Conservation (phyloP, 2,888 invertebrate genomes). For the Sialis lutaria region DNA sequence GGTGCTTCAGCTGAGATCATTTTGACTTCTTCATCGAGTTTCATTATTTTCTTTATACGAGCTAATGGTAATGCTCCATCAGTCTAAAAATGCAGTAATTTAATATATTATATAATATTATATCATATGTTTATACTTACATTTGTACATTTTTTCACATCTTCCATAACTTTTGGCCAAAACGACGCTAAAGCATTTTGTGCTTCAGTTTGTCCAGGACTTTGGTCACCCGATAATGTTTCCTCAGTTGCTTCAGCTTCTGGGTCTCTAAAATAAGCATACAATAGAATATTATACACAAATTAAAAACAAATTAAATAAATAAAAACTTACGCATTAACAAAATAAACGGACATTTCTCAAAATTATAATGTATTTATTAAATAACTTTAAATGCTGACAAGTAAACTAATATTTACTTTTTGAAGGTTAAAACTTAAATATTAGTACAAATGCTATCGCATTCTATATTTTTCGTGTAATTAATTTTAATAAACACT, state of each 20-base stretch:
- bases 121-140: slow-evolving; percentile 27
- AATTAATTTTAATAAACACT: no score
- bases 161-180: slow-evolving; percentile 68
- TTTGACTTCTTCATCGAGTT: slow-evolving; percentile 95
- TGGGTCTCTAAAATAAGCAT: no score
- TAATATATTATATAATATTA: neutral
- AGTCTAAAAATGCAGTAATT: slow-evolving; percentile 30
- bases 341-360: no score
- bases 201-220: slow-evolving; percentile 41
- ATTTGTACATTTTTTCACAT: slow-evolving; percentile 56
- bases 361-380: no score
- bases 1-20: slow-evolving; percentile 99
- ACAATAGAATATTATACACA: no score
- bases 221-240: slow-evolving; percentile 19
- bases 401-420: no score
- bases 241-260: slow-evolving; percentile 17
- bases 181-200: slow-evolving; percentile 56
- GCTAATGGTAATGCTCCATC: slow-evolving; percentile 90
- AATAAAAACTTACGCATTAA: no score
- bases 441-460: no score
- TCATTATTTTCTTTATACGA: slow-evolving; percentile 98
- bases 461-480: no score
- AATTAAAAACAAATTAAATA: no score
- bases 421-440: no score
- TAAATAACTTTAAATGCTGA: no score